Conservation (phyloP, 1,140 invertebrate genomes). For the Diuraphis noxia region DNA sequence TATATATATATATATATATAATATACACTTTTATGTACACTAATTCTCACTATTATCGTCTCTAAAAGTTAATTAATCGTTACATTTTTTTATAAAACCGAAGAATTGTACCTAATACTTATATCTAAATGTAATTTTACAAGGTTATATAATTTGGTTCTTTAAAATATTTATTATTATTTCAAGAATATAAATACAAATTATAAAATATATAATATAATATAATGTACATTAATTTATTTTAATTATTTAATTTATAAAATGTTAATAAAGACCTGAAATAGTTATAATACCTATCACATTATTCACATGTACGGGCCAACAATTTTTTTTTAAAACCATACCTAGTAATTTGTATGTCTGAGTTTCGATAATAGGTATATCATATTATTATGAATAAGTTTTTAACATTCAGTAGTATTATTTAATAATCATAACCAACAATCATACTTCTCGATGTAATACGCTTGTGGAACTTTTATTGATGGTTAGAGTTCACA, state of each 20-base stretch:
- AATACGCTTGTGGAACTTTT: background rate
- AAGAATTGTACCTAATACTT: background rate
- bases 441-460: background rate
- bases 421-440: background rate
- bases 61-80: background rate
- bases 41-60: background rate
- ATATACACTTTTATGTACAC: background rate
- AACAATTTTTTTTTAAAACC: background rate
- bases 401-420: background rate
- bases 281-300: background rate
- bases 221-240: background rate
- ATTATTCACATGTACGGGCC: background rate
- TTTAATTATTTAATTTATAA: background rate
- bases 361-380: background rate
- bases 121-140: background rate
- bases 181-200: background rate
- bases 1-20: no score
- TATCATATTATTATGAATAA: background rate
- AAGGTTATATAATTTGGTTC: background rate
- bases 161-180: background rate
- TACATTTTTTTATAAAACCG: background rate
- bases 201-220: no score
- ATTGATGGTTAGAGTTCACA: background rate
- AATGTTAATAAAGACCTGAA: background rate
- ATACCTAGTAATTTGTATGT: background rate